Conservation (phyloP, 2,113 vertebrate species). For the Mellivora capensis region DNA sequence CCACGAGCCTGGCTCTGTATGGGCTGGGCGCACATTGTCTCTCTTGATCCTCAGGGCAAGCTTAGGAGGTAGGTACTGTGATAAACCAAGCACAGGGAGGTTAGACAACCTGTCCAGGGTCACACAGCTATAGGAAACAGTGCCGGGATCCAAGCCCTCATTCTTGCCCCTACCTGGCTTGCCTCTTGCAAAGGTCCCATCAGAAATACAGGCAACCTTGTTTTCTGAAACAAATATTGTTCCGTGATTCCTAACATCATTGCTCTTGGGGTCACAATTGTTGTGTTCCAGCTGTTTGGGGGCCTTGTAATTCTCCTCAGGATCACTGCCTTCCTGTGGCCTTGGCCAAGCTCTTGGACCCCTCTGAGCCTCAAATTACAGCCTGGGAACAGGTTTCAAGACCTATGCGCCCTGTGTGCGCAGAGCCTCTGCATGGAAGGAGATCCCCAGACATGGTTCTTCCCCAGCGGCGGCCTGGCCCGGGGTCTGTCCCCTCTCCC, state of each 20-base stretch:
- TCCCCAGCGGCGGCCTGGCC: not conserved
- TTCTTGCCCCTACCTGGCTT: not conserved
- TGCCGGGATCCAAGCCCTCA: not conserved
- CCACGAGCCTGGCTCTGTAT: rapidly evolving
- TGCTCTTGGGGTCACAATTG: not conserved
- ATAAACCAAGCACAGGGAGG: not conserved
- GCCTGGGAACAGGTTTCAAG: not conserved
- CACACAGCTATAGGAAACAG: not conserved
- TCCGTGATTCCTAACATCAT: rapidly evolving
- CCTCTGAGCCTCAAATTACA: not conserved
- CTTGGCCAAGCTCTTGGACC: not conserved
- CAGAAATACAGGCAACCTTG: not conserved
- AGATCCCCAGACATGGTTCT: not conserved
- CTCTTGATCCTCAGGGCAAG: not conserved
- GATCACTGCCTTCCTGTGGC: not conserved
- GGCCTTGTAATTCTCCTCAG: not conserved
- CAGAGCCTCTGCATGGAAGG: rapidly evolving
- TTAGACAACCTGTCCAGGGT: not conserved
- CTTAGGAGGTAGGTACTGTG: not conserved
- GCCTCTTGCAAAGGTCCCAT: not conserved
- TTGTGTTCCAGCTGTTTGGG: rapidly evolving
- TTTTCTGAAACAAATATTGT: not conserved
- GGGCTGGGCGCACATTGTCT: not conserved
- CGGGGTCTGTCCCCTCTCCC: not conserved
- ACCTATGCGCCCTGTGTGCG: rapidly evolving